Base-by-base conservation (phyloP, 1,140 invertebrate species). In the Manduca sexta region DNA sequence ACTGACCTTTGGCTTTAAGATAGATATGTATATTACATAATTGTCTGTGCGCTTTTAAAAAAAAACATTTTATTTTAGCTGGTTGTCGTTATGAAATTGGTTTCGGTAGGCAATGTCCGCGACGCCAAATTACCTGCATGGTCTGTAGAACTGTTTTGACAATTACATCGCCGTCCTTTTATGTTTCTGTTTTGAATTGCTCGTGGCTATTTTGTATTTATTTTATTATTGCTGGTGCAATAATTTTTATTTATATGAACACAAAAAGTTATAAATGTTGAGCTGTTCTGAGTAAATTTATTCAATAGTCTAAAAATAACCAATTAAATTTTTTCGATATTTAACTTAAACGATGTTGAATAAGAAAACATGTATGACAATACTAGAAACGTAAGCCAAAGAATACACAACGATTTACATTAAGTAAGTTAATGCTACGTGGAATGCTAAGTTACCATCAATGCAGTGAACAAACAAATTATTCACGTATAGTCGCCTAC, bases 11-110 rank as follows among this genome's bases (percentile, higher is more conserved):
- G 21, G 8, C 21, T 1, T 26, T 5, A 3, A 3, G 8, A 7
- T 21, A 21, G 21, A 1, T 26, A 26, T 26, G 21, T 26, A n/a
- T n/a, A n/a, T n/a, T n/a, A n/a, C n/a, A n/a, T 35, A n/a, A 35
- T 35, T 10, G 33, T 35, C 6, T 35, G n/a, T n/a, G n/a, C n/a
- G n/a, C n/a, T n/a, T n/a, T n/a, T n/a, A n/a, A n/a, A n/a, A n/a
- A n/a, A n/a, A n/a, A n/a, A n/a, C n/a, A n/a, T n/a, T n/a, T n/a
- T n/a, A n/a, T n/a, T n/a, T n/a, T n/a, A n/a, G n/a, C n/a, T n/a
- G 58, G 51, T 58, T 45, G 52, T 56, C 54, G 42, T 45, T 52
- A 60, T 47, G 43, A 65, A 62, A 70, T 67, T 67, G 58, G 54
- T 58, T 50, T 68, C 55, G 52, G 53, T 45, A 52, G 53, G 48